phyloP scores from a whole-genome alignment of 1,140 invertebrate species.

The Drosophila azteca region DNA sequence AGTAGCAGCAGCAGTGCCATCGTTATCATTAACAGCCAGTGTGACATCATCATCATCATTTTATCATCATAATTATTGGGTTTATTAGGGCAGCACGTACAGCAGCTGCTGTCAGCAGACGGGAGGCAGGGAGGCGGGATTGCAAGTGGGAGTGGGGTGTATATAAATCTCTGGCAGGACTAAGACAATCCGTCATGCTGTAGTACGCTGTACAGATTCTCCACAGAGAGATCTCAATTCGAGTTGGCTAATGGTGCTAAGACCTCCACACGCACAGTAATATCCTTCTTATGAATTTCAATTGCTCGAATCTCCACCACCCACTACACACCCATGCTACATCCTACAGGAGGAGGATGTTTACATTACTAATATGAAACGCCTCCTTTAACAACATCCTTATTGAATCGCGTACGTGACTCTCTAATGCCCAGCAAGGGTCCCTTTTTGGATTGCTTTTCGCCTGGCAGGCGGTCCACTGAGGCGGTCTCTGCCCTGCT shows the following conservation, averaged over 20 bases:
- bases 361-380: constrained; percentile 75
- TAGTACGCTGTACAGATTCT: constrained; percentile 62
- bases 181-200: constrained; percentile 77
- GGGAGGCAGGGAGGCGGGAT: background rate
- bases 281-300: constrained; percentile 69
- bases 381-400: constrained; percentile 49
- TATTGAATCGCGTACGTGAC: constrained; percentile 41
- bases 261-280: constrained; percentile 24
- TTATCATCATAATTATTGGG: constrained; percentile 79
- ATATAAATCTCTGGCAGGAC: constrained; percentile 50
- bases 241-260: constrained; percentile 55
- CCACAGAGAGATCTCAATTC: constrained; percentile 61
- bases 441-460: constrained; percentile 3
- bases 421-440: constrained; percentile 70
- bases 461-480: constrained; percentile 30
- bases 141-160: background rate
- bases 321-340: background rate
- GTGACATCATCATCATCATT: constrained; percentile 67
- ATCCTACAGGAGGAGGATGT: constrained; percentile 19
- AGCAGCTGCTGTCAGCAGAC: constrained; percentile 26
- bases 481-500: constrained; percentile 20
- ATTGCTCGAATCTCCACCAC: constrained; percentile 46
- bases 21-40: constrained; percentile 55
- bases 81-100: constrained; percentile 75
- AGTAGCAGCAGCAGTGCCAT: constrained; percentile 31